These are phyloP conservation scores for Ranitomeya imitator DNA, from an alignment of 2,113 vertebrate genomes.

Conservation along the genomic window DNA sequence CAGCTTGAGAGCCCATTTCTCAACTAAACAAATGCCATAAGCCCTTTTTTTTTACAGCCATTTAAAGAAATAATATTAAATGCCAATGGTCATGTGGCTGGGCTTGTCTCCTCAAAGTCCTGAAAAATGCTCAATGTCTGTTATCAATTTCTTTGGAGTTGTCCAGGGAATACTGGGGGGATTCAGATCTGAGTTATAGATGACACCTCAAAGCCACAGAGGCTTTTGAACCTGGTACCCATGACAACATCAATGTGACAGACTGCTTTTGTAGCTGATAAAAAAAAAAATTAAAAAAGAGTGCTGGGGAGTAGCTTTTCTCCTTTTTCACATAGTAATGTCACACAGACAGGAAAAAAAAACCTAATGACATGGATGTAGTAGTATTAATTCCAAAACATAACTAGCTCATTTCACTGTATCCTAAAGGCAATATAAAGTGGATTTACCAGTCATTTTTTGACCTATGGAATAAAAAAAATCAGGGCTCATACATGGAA, in stretches of 20 bases:
- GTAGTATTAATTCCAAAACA: constrained; percentile 36
- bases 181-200: constrained; percentile 87
- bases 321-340: constrained; percentile 72
- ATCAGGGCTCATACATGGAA: background rate
- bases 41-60: constrained; percentile 77
- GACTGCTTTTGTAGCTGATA: constrained; percentile 75
- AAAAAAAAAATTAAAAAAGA: constrained; percentile 67
- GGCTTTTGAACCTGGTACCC: constrained; percentile 82
- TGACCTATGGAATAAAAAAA: background rate
- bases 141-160: constrained; percentile 86
- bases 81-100: constrained; percentile 80
- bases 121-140: constrained; percentile 80
- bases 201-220: constrained; percentile 84
- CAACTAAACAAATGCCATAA: constrained; percentile 83
- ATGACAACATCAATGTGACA: constrained; percentile 82
- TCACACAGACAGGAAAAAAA: constrained; percentile 69
- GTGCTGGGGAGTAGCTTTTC: constrained; percentile 74
- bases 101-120: constrained; percentile 76
- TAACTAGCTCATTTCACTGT: too few species aligned
- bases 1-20: constrained; percentile 78
- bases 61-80: constrained; percentile 82
- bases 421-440: background rate
- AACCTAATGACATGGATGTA: constrained; percentile 71
- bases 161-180: constrained; percentile 79
- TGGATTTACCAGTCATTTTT: background rate